phyloP scores from a whole-genome alignment of 2,888 invertebrate genomes.

The Dasysyrphus albostriatus region DNA sequence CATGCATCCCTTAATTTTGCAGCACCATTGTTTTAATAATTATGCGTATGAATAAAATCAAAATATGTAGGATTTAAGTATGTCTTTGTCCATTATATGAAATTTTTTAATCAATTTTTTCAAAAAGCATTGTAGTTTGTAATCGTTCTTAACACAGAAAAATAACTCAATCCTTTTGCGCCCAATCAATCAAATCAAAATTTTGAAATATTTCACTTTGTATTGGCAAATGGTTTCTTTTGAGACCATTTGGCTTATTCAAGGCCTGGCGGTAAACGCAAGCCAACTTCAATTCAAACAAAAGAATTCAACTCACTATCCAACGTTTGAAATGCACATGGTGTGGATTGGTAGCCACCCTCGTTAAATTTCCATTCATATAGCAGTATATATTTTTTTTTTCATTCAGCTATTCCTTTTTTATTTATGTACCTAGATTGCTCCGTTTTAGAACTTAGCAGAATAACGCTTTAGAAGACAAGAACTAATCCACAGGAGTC shows the following conservation, averaged over 20 bases:
- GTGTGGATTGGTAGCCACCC: constrained; percentile 73
- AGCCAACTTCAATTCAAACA: constrained; percentile 48
- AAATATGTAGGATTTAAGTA: no score
- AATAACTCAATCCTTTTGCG: constrained; percentile 50
- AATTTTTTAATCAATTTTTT: neutral
- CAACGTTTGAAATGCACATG: constrained; percentile 64
- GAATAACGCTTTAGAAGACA: constrained; percentile 73
- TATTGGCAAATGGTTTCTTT: constrained; percentile 51
- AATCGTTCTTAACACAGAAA: constrained; percentile 23
- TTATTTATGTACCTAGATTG: constrained; percentile 69
- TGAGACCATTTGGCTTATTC: constrained; percentile 66
- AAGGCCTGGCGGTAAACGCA: constrained; percentile 31
- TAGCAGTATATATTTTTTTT: constrained; percentile 33
- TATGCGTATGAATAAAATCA: no score
- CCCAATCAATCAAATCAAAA: constrained; percentile 69
- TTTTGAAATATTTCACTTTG: constrained; percentile 38
- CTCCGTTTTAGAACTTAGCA: constrained; percentile 73
- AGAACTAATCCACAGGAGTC: constrained; percentile 70
- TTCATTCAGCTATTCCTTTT: constrained; percentile 6
- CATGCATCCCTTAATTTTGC: no score
- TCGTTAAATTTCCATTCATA: constrained; percentile 64
- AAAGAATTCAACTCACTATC: constrained; percentile 65
- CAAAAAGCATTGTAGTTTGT: constrained; percentile 13
- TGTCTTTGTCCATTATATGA: no score
- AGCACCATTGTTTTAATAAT: no score